Evolutionary conservation across 2,888 invertebrate genomes (phyloP).

Genomic region (Oasisia sp.): DNA sequence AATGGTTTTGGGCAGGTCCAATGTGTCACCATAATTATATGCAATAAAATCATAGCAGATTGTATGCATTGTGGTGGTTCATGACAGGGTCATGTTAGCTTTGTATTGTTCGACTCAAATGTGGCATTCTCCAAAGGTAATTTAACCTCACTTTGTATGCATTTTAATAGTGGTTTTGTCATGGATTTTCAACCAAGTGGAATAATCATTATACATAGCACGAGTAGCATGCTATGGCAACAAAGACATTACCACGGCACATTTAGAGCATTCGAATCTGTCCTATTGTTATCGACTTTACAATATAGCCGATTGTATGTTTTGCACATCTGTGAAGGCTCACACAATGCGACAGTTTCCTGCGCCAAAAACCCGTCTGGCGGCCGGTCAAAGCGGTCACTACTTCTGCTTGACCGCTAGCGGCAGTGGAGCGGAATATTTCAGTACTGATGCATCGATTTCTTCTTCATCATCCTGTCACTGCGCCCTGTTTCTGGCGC

Average conservation of each 20-base stretch:
- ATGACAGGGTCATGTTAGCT: not conserved
- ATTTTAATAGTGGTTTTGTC: not conserved
- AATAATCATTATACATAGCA: not conserved
- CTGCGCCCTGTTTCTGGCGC: not conserved
- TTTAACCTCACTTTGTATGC: not conserved
- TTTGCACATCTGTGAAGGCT: not conserved
- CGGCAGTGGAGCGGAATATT: not conserved
- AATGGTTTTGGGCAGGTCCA: not conserved
- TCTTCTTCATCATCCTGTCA: not conserved
- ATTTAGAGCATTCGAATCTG: not conserved
- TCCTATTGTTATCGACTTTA: not conserved
- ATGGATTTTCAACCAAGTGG: not conserved
- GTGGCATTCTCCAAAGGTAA: not conserved
- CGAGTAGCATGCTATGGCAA: not conserved
- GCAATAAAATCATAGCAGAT: not conserved
- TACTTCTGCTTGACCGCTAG: not conserved
- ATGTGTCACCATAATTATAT: not conserved
- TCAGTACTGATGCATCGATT: not conserved
- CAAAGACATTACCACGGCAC: not conserved
- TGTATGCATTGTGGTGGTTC: not conserved
- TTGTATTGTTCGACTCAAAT: not conserved
- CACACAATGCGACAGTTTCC: not conserved
- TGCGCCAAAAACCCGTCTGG: not conserved
- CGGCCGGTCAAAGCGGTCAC: not conserved
- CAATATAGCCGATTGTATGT: slow-evolving; percentile 20